These are phyloP conservation scores for Chloroceryle aenea DNA, from an alignment of 2,113 vertebrate genomes.

Conservation along the genomic window DNA sequence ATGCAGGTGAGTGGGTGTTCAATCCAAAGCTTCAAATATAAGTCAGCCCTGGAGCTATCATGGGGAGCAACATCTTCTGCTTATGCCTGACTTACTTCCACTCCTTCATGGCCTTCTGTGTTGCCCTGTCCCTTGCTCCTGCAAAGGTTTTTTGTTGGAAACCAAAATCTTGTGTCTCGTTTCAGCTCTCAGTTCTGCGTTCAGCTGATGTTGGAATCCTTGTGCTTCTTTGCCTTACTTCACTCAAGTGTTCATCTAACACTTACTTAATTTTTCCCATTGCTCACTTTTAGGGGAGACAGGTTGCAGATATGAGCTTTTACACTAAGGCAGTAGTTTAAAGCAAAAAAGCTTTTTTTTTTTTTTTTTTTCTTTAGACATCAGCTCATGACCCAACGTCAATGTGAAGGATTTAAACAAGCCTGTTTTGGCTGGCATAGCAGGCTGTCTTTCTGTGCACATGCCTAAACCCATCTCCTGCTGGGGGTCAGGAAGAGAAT, in stretches of 20 bases:
- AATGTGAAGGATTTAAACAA: background rate
- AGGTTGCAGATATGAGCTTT: background rate
- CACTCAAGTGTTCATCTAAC: background rate
- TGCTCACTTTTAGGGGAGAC: background rate
- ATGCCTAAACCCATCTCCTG: constrained; percentile 30
- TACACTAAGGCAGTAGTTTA: background rate
- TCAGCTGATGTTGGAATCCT: background rate
- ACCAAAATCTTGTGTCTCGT: rapidly evolving
- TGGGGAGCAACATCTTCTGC: background rate
- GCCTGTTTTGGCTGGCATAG: constrained; percentile 42
- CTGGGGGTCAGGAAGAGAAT: constrained; percentile 19
- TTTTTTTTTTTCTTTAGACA: background rate
- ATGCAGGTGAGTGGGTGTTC: background rate
- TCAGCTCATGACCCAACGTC: background rate
- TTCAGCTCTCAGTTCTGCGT: background rate
- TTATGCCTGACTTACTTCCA: background rate
- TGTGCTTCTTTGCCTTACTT: background rate
- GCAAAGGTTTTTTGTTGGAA: background rate
- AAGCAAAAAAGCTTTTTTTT: background rate
- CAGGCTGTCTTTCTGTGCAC: constrained; percentile 10
- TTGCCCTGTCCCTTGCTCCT: background rate
- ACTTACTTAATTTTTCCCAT: background rate
- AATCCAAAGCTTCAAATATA: background rate
- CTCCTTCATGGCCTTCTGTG: background rate
- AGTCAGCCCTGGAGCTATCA: background rate